Base-by-base conservation (phyloP, 1,140 invertebrate genomes). In the Cepaea nemoralis region DNA sequence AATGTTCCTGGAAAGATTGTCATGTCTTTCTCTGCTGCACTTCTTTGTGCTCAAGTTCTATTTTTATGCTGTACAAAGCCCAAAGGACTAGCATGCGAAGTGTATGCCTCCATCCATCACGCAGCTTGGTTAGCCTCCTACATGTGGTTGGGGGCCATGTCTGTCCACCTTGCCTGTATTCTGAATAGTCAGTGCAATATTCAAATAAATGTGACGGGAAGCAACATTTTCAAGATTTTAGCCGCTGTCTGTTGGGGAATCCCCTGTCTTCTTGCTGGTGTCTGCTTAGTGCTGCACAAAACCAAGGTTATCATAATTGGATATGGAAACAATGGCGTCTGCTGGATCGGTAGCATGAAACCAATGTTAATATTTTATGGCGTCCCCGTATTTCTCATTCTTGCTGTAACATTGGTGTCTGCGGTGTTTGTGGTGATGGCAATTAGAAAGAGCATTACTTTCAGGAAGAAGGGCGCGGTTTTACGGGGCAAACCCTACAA, bases 101-200 rank as follows among this genome's bases (percentile, higher is more conserved):
- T 86, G 1, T 82, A 91, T 40, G 93, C 91, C 22, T 85, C 92
- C 1, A 50, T 90, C 35, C 92, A 90, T 6, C 92, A 92, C 80
- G 93, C 92, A 86, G 81, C 86, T 63, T 93, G 93, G 85, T 87
- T 93, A 75, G 88, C 92, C 0, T 90, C 93, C 0, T 94, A 93
- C 85, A 91, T 90, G 48, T 94, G 93, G 93, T 93, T 93, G 91
- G 90, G 92, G 37, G 89, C 91, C 1, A 90, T 94, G 83, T 90
- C 93, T 0, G 93, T 92, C 85, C 93, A 93, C 84, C 91, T 93
- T 8, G 93, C 91, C 91, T 59, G 97, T 96, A 19, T 92, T 91
- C 88, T 93, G 86, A 93, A 55, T 37, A 35, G 19, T 24, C 59
- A 78, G 50, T 70, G 48, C 0, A 12, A 40, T 0, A 31, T 19